Conservation (phyloP, 1,140 invertebrate genomes). For the Phocides pigmalion region DNA sequence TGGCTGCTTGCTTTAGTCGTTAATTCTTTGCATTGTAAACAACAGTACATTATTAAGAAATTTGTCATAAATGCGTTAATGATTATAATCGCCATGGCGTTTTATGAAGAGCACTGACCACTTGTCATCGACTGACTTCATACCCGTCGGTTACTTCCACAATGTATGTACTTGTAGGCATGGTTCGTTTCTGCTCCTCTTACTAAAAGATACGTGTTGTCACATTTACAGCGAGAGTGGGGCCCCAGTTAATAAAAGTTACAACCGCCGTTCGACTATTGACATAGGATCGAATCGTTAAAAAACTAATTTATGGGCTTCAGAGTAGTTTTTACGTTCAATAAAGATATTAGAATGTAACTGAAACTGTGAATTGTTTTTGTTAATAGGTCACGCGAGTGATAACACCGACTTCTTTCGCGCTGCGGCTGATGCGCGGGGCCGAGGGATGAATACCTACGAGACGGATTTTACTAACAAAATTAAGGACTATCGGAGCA, state of each 20-base stretch:
- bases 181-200: background rate
- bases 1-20: too few relatives aligned
- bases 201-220: conserved; percentile 5
- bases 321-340: conserved; percentile 16
- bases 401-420: conserved; percentile 16
- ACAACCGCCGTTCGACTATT: background rate
- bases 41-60: too few relatives aligned
- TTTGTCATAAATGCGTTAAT: too few relatives aligned
- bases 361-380: conserved; percentile 19
- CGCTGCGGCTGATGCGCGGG: background rate
- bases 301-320: conserved; percentile 24
- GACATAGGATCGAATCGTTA: conserved; percentile 23
- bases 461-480: background rate
- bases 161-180: too few relatives aligned
- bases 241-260: background rate
- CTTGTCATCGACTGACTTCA: too few relatives aligned
- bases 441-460: too few relatives aligned
- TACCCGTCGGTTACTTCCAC: too few relatives aligned
- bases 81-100: too few relatives aligned
- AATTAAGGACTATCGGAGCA: background rate
- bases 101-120: too few relatives aligned
- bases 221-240: background rate
- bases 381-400: conserved; percentile 13
- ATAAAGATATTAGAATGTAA: conserved; percentile 18
- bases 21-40: too few relatives aligned